Evolutionary conservation across 2,888 invertebrate genomes (phyloP).

Genomic region (Cordilura impudica): DNA sequence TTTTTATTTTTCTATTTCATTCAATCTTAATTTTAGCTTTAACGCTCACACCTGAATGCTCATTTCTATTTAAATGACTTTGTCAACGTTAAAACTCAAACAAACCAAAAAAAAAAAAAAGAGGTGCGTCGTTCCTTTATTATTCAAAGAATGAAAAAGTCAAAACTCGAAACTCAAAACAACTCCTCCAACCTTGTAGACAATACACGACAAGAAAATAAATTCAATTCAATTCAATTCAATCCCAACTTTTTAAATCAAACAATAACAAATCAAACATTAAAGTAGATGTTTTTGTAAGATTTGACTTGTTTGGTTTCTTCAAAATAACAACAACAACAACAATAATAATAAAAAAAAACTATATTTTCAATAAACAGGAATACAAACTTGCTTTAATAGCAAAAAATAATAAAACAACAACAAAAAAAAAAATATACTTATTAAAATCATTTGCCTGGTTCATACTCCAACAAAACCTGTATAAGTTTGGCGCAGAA

Average conservation of each 20-base stretch:
- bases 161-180: conserved; percentile 40
- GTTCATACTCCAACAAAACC: neutral
- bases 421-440: no score
- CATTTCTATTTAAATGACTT: conserved; percentile 73
- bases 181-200: conserved; percentile 65
- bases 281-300: conserved; percentile 47
- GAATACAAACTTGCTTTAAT: neutral
- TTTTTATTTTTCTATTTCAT: conserved; percentile 28
- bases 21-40: conserved; percentile 64
- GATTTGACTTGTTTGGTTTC: conserved; percentile 33
- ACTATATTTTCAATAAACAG: neutral
- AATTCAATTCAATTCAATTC: conserved; percentile 38
- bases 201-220: conserved; percentile 64
- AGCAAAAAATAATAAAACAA: neutral
- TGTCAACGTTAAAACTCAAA: conserved; percentile 67
- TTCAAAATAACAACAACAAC: no score
- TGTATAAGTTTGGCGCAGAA: no score
- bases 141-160: conserved; percentile 55
- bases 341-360: neutral
- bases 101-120: conserved; percentile 52
- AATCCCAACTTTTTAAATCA: conserved; percentile 49
- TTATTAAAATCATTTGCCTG: neutral
- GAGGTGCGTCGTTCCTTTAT: conserved; percentile 62
- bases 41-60: conserved; percentile 68
- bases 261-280: conserved; percentile 48